phyloP scores from a whole-genome alignment of 92 coral and sea anemone species.

The Nematostella vectensis region DNA sequence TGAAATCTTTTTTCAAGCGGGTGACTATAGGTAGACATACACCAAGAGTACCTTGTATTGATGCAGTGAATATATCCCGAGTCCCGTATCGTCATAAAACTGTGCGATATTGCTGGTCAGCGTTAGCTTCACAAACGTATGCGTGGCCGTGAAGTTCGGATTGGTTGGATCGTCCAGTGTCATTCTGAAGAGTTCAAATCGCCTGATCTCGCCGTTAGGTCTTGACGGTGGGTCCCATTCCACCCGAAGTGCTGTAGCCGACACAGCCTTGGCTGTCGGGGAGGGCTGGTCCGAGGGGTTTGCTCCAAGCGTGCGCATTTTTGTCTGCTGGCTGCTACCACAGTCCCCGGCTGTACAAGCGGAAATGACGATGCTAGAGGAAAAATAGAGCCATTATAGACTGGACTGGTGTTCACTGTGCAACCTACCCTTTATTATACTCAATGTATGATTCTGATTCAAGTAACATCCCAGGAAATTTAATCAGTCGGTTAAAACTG shows the following conservation, averaged over 20 bases:
- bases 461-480: too few relatives aligned
- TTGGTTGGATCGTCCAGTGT: conserved; percentile 73
- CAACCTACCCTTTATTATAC: too few relatives aligned
- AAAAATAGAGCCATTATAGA: neutral
- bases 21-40: too few relatives aligned
- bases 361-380: conserved; percentile 49
- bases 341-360: conserved; percentile 88
- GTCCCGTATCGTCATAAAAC: conserved; percentile 51
- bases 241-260: conserved; percentile 59
- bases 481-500: too few relatives aligned
- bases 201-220: conserved; percentile 61
- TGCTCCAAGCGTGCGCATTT: conserved; percentile 67
- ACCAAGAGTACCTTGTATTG: conserved; percentile 97
- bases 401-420: too few relatives aligned
- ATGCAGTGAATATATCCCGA: conserved; percentile 80
- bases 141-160: conserved; percentile 50
- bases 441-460: too few relatives aligned
- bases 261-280: conserved; percentile 56
- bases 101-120: conserved; percentile 20
- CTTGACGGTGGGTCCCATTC: conserved; percentile 69
- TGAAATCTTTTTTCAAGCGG: too few relatives aligned
- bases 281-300: conserved; percentile 83
- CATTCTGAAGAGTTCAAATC: conserved; percentile 54
- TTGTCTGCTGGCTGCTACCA: conserved; percentile 64
- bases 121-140: conserved; percentile 31